phyloP scores from a whole-genome alignment of 1,140 invertebrate genomes.

The Battus philenor region DNA sequence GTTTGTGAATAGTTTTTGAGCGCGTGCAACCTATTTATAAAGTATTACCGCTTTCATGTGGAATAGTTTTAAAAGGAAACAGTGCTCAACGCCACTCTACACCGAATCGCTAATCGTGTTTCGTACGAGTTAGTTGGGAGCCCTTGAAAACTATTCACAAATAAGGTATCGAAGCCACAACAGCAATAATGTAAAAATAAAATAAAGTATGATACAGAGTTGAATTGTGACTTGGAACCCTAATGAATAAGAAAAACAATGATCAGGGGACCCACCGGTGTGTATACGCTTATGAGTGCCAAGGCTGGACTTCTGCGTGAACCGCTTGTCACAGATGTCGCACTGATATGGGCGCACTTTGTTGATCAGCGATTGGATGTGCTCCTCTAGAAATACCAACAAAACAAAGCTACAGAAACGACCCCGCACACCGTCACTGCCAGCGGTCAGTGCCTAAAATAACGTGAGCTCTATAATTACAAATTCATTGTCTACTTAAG shows the following conservation, averaged over 20 bases:
- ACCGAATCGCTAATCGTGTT: slow-evolving; percentile 49
- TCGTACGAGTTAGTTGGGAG: slow-evolving; percentile 41
- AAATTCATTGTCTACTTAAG: slow-evolving; percentile 68
- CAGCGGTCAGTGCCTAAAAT: slow-evolving; percentile 49
- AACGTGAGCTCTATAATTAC: slow-evolving; percentile 57
- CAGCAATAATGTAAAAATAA: slow-evolving; percentile 27
- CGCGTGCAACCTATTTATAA: slow-evolving; percentile 53
- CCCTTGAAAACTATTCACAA: slow-evolving; percentile 76
- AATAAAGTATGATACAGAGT: slow-evolving; percentile 18
- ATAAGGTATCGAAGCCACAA: slow-evolving; percentile 70
- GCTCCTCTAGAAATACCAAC: slow-evolving; percentile 76
- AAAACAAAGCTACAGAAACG: slow-evolving; percentile 68
- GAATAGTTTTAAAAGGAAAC: slow-evolving; percentile 15
- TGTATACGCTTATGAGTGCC: slow-evolving; percentile 91
- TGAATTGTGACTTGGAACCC: slow-evolving; percentile 66
- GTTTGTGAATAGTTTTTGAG: slow-evolving; percentile 78
- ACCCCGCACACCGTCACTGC: slow-evolving; percentile 32
- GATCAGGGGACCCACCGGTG: slow-evolving; percentile 79
- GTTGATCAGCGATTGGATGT: slow-evolving; percentile 78
- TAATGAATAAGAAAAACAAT: slow-evolving; percentile 58
- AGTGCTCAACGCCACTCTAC: slow-evolving; percentile 37
- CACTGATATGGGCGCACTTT: slow-evolving; percentile 85
- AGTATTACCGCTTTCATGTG: slow-evolving; percentile 2
- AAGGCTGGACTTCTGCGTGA: slow-evolving; percentile 86
- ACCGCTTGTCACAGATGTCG: slow-evolving; percentile 84